phyloP scores from a whole-genome alignment of 2,888 invertebrate genomes.

The Ceramica pisi region DNA sequence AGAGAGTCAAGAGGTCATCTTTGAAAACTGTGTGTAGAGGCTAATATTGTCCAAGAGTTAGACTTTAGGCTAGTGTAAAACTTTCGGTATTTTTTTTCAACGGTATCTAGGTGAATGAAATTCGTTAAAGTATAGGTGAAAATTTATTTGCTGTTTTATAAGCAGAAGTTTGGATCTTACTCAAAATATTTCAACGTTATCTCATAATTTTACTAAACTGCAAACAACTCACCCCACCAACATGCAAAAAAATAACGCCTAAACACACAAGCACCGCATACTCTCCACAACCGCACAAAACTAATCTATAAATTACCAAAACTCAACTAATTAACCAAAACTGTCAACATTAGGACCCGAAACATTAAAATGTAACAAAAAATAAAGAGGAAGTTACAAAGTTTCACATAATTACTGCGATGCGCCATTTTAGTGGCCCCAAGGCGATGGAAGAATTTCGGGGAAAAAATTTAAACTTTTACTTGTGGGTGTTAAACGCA shows the following conservation, averaged over 20 bases:
- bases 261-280: not conserved
- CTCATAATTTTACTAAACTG: not conserved
- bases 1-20: too few species aligned
- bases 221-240: not conserved
- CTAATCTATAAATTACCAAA: constrained; percentile 30
- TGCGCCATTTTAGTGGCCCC: constrained; percentile 53
- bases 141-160: not conserved
- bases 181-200: too few species aligned
- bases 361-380: constrained; percentile 43
- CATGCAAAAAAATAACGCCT: not conserved
- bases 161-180: not conserved
- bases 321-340: constrained; percentile 56
- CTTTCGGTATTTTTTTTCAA: too few species aligned
- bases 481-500: constrained; percentile 18
- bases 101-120: too few species aligned
- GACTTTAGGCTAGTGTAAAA: too few species aligned
- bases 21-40: too few species aligned
- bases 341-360: constrained; percentile 42
- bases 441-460: constrained; percentile 45
- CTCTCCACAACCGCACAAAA: constrained; percentile 2
- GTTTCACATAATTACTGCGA: constrained; percentile 52
- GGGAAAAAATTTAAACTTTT: constrained; percentile 26
- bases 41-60: too few species aligned
- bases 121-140: too few species aligned
- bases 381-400: constrained; percentile 54